phyloP scores from a whole-genome alignment of 2,113 vertebrate species.

The Campylomormyrus tamandua region DNA sequence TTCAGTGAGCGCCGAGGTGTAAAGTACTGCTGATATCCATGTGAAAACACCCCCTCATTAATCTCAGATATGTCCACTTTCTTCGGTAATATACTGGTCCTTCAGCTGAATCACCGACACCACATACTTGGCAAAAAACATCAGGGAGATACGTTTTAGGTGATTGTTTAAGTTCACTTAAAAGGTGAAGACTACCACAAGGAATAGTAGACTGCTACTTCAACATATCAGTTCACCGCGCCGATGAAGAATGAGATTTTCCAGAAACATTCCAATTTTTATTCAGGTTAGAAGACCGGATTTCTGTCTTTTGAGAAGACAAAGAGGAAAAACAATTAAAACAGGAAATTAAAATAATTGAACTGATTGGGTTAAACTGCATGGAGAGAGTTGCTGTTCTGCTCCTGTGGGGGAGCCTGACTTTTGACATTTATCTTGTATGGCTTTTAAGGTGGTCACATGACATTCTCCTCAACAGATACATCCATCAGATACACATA shows the following conservation, averaged over 20 bases:
- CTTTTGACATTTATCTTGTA: background rate
- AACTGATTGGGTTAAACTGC: background rate
- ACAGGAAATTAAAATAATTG: background rate
- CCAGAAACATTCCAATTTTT: background rate
- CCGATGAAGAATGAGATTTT: background rate
- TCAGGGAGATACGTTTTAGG: background rate
- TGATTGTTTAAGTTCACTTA: background rate
- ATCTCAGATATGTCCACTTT: background rate
- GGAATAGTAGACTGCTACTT: background rate
- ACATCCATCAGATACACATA: background rate
- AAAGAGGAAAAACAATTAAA: background rate
- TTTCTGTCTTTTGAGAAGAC: background rate
- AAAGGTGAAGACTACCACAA: background rate
- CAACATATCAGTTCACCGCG: background rate
- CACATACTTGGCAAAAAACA: background rate
- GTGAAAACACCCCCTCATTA: background rate
- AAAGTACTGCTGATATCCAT: background rate
- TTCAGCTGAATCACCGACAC: background rate
- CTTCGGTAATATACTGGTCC: background rate
- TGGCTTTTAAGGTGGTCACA: background rate
- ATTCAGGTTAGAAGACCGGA: background rate
- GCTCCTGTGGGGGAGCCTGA: background rate
- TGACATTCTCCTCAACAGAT: slow-evolving; percentile 1
- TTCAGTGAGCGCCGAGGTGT: background rate
- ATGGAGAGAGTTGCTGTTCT: background rate